These are phyloP conservation scores for Meloidogyne chitwoodi DNA, from an alignment of 1,140 invertebrate species.

Conservation along the genomic window DNA sequence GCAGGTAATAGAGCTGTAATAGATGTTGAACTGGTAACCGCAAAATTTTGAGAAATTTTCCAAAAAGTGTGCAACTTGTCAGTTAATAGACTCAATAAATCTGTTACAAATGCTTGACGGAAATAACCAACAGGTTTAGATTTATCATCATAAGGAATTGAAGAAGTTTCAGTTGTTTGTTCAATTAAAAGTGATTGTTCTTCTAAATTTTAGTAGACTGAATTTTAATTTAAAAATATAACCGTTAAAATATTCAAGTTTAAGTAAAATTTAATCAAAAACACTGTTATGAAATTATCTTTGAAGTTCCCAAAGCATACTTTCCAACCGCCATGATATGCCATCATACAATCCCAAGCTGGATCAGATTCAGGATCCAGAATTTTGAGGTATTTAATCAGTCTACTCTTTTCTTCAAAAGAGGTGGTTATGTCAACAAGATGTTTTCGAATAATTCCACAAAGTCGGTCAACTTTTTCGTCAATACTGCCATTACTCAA, in stretches of 20 bases:
- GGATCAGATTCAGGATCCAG: constrained; percentile 58
- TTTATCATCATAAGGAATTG: not conserved
- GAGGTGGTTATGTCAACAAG: constrained; percentile 79
- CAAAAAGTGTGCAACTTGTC: constrained; percentile 57
- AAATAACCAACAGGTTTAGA: constrained; percentile 27
- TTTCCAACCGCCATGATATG: constrained; percentile 56
- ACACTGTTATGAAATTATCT: constrained; percentile 28
- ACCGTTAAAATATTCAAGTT: no score
- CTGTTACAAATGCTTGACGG: constrained; percentile 47
- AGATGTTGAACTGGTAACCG: constrained; percentile 19
- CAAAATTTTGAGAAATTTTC: constrained; percentile 56
- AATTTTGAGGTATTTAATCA: constrained; percentile 66
- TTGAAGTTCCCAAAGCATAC: constrained; percentile 55
- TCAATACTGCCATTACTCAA: constrained; percentile 75
- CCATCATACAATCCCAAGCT: constrained; percentile 55
- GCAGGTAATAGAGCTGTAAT: not conserved
- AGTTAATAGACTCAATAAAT: constrained; percentile 42
- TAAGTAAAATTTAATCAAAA: no score
- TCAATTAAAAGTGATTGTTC: not conserved
- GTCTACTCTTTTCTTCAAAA: constrained; percentile 86
- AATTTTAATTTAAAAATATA: no score
- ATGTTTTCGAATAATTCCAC: constrained; percentile 75
- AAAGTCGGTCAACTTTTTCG: constrained; percentile 75
- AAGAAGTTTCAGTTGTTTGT: not conserved
- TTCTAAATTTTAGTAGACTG: not conserved